Evolutionary conservation across 2,888 invertebrate genomes (phyloP), one percentile per base, ranked within the genome.

Genomic region (Doris montereyensis): DNA sequence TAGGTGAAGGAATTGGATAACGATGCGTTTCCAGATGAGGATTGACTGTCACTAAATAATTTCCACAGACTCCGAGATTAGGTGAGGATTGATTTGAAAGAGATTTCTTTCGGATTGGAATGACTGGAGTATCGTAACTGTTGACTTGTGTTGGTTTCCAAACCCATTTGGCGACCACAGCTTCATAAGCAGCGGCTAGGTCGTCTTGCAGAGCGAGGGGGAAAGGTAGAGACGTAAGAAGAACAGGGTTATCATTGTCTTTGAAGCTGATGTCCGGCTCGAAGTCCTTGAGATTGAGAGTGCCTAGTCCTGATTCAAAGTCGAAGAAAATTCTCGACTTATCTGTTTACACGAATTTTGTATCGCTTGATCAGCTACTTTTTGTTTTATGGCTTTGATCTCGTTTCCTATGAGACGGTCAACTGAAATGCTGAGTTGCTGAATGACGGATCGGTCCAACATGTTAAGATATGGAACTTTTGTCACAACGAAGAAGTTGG

Each of bases 11-110:
- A 32, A 88, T 79, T 78, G 82, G 84, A 76, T 86, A 83, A 74
- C 88, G 84, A 21, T 88, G 87, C 26, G 86, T 80, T 57, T 85
- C 78, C 35, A 88, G 34, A 13, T 83, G 79, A 8, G 81, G 84
- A 72, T 86, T 86, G 1, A 86, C 68, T 0, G 86, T 84, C 0
- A 84, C 83, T 21, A 84, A 84, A 34, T 81, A 86, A 77, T 88
- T 84, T 2, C 86, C 84, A 77, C 84, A 86, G n/a, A 85, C 80
- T 32, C 87, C 65, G 13, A 86, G 79, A 5, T 4, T 62, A 4
- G 62, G 62, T n/a, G n/a, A n/a, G n/a, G n/a, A n/a, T n/a, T 21
- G 62, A 8, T 24, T 24, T 21, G 13, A 5, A 5, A 24, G 4
- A 17, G 8, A 4, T 24, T n/a, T 62, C 5, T 62, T 62, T n/a